Evolutionary conservation across 2,888 invertebrate species (phyloP).

Genomic region (Orthosia gothica): DNA sequence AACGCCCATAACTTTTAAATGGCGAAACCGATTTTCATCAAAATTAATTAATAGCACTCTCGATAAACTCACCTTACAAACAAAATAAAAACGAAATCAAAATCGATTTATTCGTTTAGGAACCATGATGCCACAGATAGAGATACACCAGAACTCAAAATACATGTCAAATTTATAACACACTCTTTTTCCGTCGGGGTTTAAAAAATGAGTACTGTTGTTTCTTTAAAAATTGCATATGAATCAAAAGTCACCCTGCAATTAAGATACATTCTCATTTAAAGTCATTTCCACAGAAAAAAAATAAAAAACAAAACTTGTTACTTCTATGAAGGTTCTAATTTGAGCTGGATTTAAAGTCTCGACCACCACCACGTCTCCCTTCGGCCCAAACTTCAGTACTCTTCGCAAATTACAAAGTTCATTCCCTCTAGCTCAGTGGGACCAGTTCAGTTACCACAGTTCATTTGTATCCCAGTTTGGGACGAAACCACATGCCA

Average conservation of each 20-base stretch:
- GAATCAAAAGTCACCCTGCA: neutral
- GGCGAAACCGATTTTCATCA: too few relatives aligned
- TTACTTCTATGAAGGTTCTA: neutral
- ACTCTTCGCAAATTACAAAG: constrained; percentile 47
- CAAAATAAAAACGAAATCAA: too few relatives aligned
- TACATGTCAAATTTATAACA: too few relatives aligned
- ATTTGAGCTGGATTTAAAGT: neutral
- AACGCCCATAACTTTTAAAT: too few relatives aligned
- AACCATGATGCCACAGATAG: too few relatives aligned
- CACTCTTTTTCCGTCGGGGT: too few relatives aligned
- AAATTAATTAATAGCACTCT: too few relatives aligned
- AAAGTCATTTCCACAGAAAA: neutral
- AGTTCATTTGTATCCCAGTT: constrained; percentile 30
- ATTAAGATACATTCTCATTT: neutral
- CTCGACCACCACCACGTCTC: constrained; percentile 7
- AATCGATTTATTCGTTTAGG: too few relatives aligned
- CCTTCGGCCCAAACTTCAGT: constrained; percentile 32
- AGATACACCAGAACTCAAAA: too few relatives aligned
- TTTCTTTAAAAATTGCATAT: neutral
- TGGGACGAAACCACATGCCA: constrained; percentile 43
- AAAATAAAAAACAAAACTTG: neutral
- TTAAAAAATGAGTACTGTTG: too few relatives aligned
- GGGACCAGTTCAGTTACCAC: neutral
- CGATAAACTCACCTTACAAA: too few relatives aligned
- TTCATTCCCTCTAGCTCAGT: constrained; percentile 6